A percentile compares a stretch with the other conserved stretches of the same genome.
Evolutionary conservation across 2,888 invertebrate species (phyloP).

Genomic region (Allophyes oxyacanthae): DNA sequence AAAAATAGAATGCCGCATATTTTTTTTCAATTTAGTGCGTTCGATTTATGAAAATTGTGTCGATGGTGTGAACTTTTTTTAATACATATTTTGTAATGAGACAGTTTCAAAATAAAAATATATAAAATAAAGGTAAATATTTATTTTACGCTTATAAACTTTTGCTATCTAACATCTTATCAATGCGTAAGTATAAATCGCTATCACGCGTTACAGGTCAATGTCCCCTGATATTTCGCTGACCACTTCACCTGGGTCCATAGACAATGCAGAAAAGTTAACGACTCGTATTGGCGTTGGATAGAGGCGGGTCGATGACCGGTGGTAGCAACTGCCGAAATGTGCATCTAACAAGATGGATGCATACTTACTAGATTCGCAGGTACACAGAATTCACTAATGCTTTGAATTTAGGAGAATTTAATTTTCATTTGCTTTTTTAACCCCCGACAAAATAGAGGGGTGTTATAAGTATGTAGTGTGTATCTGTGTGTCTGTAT

Average conservation of each 20-base stretch:
- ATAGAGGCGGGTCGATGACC: constrained; percentile 40
- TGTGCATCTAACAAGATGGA: constrained; percentile 40
- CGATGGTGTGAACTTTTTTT: no score
- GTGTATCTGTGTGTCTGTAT: no score
- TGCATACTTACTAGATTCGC: constrained; percentile 22
- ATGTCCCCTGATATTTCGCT: constrained; percentile 61
- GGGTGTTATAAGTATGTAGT: no score
- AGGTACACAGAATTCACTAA: not conserved
- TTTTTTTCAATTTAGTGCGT: not conserved
- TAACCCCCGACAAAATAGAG: no score
- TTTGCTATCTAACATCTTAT: constrained; percentile 46
- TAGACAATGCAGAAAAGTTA: constrained; percentile 55
- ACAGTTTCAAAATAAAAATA: no score
- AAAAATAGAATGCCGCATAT: no score
- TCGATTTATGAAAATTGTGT: no score
- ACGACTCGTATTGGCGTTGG: constrained; percentile 40
- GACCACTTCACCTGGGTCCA: constrained; percentile 59
- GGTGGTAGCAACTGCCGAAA: constrained; percentile 43
- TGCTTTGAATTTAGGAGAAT: no score
- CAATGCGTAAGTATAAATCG: constrained; percentile 60
- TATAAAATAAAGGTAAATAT: no score
- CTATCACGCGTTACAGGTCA: constrained; percentile 66
- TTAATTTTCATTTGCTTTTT: no score
- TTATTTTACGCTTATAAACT: no score
- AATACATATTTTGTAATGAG: no score